A percentile compares a stretch with the other conserved stretches of the same genome.
Conservation (phyloP, 2,888 invertebrate species). For the Eristalis pertinax region DNA sequence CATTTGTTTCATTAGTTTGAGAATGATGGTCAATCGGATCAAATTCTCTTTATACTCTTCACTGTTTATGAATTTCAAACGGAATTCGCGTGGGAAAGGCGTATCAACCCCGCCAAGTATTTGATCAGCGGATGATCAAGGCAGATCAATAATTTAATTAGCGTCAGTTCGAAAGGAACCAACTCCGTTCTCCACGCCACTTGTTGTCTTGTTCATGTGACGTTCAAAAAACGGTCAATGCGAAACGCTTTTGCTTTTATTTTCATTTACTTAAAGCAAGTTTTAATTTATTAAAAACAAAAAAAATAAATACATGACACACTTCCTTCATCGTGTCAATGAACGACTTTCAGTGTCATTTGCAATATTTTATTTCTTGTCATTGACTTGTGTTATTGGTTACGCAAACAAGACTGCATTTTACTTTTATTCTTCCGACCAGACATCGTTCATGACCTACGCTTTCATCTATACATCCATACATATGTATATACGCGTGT, state of each 20-base stretch:
- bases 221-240: not conserved
- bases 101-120: too few relatives aligned
- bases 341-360: slow-evolving; percentile 34
- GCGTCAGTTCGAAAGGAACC: not conserved
- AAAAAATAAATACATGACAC: slow-evolving; percentile 16
- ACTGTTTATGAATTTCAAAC: too few relatives aligned
- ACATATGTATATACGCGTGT: not conserved
- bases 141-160: too few relatives aligned
- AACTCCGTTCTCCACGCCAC: not conserved
- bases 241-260: not conserved
- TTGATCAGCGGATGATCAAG: too few relatives aligned
- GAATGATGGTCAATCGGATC: too few relatives aligned
- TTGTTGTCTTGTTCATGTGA: not conserved
- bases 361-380: slow-evolving; percentile 9
- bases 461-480: not conserved
- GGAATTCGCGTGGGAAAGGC: too few relatives aligned
- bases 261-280: not conserved
- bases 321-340: slow-evolving; percentile 25
- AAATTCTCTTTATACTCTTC: too few relatives aligned
- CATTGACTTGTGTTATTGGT: slow-evolving; percentile 1
- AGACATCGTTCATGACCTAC: slow-evolving; percentile 54
- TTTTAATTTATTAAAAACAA: not conserved
- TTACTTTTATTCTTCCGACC: not conserved
- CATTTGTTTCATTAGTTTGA: too few relatives aligned
- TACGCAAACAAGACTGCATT: slow-evolving; percentile 27